These are phyloP conservation scores for Drosophila trapezifrons DNA, from an alignment of 1,140 invertebrate species.

Conservation along the genomic window DNA sequence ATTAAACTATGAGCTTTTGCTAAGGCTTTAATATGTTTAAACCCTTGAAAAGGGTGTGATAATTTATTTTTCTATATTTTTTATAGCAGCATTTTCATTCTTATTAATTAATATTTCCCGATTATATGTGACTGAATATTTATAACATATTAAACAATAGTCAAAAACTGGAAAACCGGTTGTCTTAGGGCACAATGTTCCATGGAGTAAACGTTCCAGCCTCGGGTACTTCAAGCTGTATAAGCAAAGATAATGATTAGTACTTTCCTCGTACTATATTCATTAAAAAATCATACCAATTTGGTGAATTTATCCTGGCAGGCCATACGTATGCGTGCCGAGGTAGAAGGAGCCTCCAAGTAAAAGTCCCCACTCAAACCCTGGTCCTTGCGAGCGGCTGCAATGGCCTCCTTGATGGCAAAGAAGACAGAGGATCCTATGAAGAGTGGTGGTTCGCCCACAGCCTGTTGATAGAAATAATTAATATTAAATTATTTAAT, in stretches of 20 bases:
- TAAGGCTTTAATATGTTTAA: too few species aligned
- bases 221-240: conserved; percentile 85
- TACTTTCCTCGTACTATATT: background rate
- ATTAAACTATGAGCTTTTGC: too few species aligned
- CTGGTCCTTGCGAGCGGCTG: conserved; percentile 89
- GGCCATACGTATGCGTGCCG: conserved; percentile 94
- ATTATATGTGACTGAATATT: too few species aligned
- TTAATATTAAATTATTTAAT: background rate
- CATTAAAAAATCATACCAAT: conserved; percentile 86
- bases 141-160: background rate
- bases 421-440: conserved; percentile 94
- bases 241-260: conserved; percentile 41
- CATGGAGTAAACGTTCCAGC: conserved; percentile 86
- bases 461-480: conserved; percentile 87
- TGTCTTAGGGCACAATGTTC: conserved; percentile 86
- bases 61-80: too few species aligned
- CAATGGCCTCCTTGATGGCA: conserved; percentile 95
- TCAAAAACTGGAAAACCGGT: background rate
- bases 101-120: too few species aligned
- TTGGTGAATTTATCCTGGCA: conserved; percentile 93
- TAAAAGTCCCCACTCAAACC: conserved; percentile 87
- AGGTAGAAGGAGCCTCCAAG: conserved; percentile 94
- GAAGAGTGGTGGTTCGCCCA: conserved; percentile 97
- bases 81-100: too few species aligned
- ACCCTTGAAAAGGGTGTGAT: too few species aligned